Evolutionary conservation across 1,140 invertebrate species (phyloP), one percentile per base, ranked within the genome.

Genomic region (Drosophila busckii): DNA sequence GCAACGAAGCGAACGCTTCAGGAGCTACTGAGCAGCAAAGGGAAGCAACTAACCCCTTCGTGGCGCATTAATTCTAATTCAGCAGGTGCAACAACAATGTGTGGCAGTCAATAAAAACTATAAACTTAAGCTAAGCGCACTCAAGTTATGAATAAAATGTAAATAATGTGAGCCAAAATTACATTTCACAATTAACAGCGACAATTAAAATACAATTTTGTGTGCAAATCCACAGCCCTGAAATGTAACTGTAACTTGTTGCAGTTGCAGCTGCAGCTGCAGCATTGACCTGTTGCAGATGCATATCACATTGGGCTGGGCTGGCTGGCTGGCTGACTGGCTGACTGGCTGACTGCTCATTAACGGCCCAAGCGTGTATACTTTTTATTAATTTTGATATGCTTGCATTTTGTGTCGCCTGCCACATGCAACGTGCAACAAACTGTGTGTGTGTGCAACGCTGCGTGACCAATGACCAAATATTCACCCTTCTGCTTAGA

Each of bases 141-240:
- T 58, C 73, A 73, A 68, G 55, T 54, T 54, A 60, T 54, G 49
- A 60, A 60, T 54, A 54, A 54, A 60, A 60, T 54, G 25, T 60
- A 25, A 54, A 60, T 45, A 10, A 44, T 45, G 37, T 29, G 16
- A 38, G 52, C 13, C 16, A 17, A 9, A 13, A 22, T 22, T 41
- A 16, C 7, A 6, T 9, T 20, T 15, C 12, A 7, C 9, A 17
- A 44, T 10, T 16, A 13, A 49, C 19, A 16, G 4, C n/a, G 38
- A 82, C 46, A 78, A 78, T 78, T 78, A 73, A 80, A 78, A 82
- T 55, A 50, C 49, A 82, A 68, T 78, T 80, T 76, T 52, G 68
- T 45, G 61, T 41, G 56, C 62, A 78, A 78, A 73, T 78, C 59
- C 54, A 60, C 50, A 41, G 16, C 13, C 32, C 7, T 8, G 29